Base-by-base conservation (phyloP, 2,797 vertebrate genomes). In the Echeneis naucrates region DNA sequence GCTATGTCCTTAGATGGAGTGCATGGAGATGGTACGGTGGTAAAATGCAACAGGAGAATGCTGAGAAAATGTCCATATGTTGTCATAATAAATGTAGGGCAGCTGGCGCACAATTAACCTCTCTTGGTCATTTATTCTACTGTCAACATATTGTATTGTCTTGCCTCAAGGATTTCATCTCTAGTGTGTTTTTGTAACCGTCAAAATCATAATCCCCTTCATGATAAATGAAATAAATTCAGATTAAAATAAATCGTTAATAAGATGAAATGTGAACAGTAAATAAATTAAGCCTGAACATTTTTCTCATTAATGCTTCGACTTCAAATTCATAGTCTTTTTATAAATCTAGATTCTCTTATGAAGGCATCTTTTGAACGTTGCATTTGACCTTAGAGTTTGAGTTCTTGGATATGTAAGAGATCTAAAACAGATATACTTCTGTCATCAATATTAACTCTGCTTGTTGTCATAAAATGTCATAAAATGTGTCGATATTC, bases 401-500 rank as follows among this genome's bases (percentile, higher is more conserved):
- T 68, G 27, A 74, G 38, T 64, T 74, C 77, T 68, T 66, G 37
- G 37, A 19, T 53, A 33, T 19, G 14, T 12, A 1, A 44, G 21
- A 81, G 50, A 72, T 74, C 9, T 61, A 71, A 62, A 27, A 14
- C 27, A 26, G 69, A 80, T 68, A 75, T 40, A 56, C 53, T 68
- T 72, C 52, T 71, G 66, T 48, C n/a, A 27, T 24, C 75, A 59
- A 32, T 51, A 78, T 87, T 65, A 68, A 44, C 47, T 44, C 54
- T 26, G 44, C 58, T 75, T 84, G n/a, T n/a, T n/a, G n/a, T n/a
- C n/a, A n/a, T n/a, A 72, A 82, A 75, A 81, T 67, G 56, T 61
- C 72, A 80, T 82, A 68, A 84, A 84, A 82, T 50, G 24, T 26
- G 52, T 35, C 14, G 81, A 84, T 64, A 89, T 90, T 85, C 68